Evolutionary conservation across 1,140 invertebrate species (phyloP), one percentile per base, ranked within the genome.

Genomic region (Drosophila sturtevanti): DNA sequence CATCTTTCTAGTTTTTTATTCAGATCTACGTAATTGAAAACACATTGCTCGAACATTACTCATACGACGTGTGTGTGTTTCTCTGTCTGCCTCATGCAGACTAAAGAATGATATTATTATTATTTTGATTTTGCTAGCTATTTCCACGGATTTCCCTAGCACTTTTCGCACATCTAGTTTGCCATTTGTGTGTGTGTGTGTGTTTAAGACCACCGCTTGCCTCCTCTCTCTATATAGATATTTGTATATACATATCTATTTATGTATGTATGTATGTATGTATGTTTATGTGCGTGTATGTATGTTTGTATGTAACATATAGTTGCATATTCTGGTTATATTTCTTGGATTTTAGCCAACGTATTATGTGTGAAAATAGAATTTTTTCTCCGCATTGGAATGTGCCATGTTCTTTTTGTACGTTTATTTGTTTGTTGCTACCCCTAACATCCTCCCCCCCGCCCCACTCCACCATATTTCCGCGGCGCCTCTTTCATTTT

Each of bases 311-410:
- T 18, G 35, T 34, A 18, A 69, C 54, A 69, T 60, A 68, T 72
- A 71, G 74, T 78, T 68, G 67, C 66, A 61, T 81, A 64, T 81
- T 79, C 71, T 71, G 63, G 72, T 77, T 82, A 86, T 86, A 87
- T 75, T 87, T 87, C 82, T 87, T 87, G 84, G 82, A 87, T 89
- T 82, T 82, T 81, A 75, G 82, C 82, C 82, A 87, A 87, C 75
- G 63, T 82, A 81, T 87, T 72, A 48, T 84, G 82, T 82, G 82
- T 79, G 78, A 87, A 87, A 79, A 87, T 73, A 87, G 73, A 87
- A 86, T 74, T 81, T 71, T 62, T 65, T 72, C 79, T 72, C 72
- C 62, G 75, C 64, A 68, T 81, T 77, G 82, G 82, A 82, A 87
- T 86, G 81, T 73, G 84, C 58, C 73, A 79, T 85, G 72, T 82